A percentile compares a stretch with the other conserved stretches of the same genome.
These are phyloP conservation scores for Crossocerus cetratus DNA, from an alignment of 2,888 invertebrate species.

Conservation along the genomic window DNA sequence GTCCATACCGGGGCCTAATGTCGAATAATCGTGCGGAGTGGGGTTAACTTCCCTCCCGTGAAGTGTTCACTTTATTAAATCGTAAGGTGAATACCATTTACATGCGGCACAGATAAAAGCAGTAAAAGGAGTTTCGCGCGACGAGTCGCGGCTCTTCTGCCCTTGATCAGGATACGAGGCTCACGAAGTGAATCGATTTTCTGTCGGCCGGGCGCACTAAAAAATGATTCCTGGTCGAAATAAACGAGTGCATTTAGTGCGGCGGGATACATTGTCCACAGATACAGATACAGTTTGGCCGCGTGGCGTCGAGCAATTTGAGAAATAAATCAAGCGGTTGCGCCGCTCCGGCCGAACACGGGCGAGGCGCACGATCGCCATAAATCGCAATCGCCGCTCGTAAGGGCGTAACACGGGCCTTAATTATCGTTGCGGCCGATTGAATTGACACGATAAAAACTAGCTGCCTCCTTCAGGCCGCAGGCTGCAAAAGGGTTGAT, in stretches of 20 bases:
- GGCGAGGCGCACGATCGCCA: constrained; percentile 57
- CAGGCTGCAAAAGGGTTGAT: constrained; percentile 12
- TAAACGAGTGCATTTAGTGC: background rate
- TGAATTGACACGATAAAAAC: constrained; percentile 67
- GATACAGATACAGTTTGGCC: constrained; percentile 31
- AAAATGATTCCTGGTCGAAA: background rate
- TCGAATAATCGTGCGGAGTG: constrained; percentile 26
- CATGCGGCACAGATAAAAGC: background rate
- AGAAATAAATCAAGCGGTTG: constrained; percentile 55
- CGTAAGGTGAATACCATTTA: background rate
- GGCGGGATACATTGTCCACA: constrained; percentile 13
- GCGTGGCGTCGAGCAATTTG: constrained; percentile 46
- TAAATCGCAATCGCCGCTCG: constrained; percentile 68
- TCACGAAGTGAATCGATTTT: background rate
- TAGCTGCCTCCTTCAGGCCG: constrained; percentile 49
- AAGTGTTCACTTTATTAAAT: background rate
- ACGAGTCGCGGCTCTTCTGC: background rate
- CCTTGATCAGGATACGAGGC: background rate
- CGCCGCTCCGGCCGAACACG: constrained; percentile 51
- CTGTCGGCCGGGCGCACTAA: background rate
- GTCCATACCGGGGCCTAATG: constrained; percentile 30
- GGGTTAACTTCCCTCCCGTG: background rate
- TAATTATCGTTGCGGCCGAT: constrained; percentile 67
- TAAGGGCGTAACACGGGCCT: constrained; percentile 66
- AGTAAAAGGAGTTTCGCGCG: background rate